Base-by-base conservation (phyloP, 2,888 invertebrate species). In the Pyrrhia umbra region DNA sequence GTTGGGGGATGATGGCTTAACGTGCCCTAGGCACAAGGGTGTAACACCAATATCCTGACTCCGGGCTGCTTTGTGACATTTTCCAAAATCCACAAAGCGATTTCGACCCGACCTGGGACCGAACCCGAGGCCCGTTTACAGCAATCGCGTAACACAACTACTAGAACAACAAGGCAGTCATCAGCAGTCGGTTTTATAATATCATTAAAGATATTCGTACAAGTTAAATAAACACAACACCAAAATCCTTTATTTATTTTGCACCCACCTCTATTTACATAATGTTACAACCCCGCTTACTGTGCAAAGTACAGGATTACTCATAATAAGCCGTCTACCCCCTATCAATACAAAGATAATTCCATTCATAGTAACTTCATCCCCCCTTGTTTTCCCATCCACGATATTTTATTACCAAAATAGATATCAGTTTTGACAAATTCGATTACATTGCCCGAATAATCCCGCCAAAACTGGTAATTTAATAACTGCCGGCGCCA, bases 381-480 rank as follows among this genome's bases (percentile, higher is more conserved):
- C 65, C 83, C 65, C 83, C 81, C 75, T 76, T 79, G 79, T 82
- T 81, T 82, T 83, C 69, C 71, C 42, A 59, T 56, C 71, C 59
- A 27, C 61, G 54, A 69, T 67, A 74, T 79, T 81, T 77, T 80
- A 84, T 82, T 82, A 80, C 75, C 66, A 76, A 81, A 84, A 80
- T 81, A 78, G 74, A 81, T 83, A 85, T 80, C 75, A 85, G 81
- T 84, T 85, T 80, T 81, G 76, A 71, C 75, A 83, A 86, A 85
- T 85, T 81, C 59, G 80, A 86, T 85, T 83, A 82, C 76, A 55
- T 55, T 61, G 83, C 70, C 69, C 70, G 75, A 68, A 75, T 85
- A 80, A 78, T 76, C 76, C 62, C 68, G 75, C 63, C 67, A 73
- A 80, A 80, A 79, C 72, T 73, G 59, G 78, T 84, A 78, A 82